Evolutionary conservation across 2,113 vertebrate species (phyloP).

Genomic region (Crotophaga sulcirostris): DNA sequence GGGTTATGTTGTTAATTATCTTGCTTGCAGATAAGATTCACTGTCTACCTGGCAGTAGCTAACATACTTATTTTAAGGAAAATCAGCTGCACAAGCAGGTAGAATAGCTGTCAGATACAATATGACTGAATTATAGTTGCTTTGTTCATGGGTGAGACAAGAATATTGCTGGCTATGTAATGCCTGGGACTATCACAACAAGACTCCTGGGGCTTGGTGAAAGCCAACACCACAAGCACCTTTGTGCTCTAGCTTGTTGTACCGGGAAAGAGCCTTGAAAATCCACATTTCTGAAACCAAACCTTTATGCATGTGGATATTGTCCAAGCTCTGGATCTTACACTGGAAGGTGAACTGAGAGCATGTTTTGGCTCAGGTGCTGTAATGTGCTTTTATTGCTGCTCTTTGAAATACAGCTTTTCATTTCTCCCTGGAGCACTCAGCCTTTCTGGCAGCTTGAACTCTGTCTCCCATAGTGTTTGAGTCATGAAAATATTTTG

Average conservation of each 20-base stretch:
- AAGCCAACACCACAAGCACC: background rate
- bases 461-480: background rate
- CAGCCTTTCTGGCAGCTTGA: slow-evolving; percentile 2
- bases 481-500: background rate
- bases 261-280: slow-evolving; percentile 1
- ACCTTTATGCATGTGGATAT: background rate
- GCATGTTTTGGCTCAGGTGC: slow-evolving; percentile 4
- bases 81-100: background rate
- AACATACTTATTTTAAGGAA: background rate
- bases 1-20: slow-evolving; percentile 8
- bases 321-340: slow-evolving; percentile 29
- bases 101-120: background rate
- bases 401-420: slow-evolving; percentile 46
- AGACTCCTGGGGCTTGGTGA: background rate
- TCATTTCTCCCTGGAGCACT: slow-evolving; percentile 4
- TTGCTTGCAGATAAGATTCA: slow-evolving; percentile 23
- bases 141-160: background rate
- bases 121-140: background rate
- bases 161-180: background rate
- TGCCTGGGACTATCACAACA: background rate
- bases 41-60: background rate
- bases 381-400: slow-evolving; percentile 20
- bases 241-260: background rate
- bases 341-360: slow-evolving; percentile 52
- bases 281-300: background rate